These are phyloP conservation scores for Takifugu bimaculatus DNA, from an alignment of 2,113 vertebrate genomes.

Conservation along the genomic window DNA sequence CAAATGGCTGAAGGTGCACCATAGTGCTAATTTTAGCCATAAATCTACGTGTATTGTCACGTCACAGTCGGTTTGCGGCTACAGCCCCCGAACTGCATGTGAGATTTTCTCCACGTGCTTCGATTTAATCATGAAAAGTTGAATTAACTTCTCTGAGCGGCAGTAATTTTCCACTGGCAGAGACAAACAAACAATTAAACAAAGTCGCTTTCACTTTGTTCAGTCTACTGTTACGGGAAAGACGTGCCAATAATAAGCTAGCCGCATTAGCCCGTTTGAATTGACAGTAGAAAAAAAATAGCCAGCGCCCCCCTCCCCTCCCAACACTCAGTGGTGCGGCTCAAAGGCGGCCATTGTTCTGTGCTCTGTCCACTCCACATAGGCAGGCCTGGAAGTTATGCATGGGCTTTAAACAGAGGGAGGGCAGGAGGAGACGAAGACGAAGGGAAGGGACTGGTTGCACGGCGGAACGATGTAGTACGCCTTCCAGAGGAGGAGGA, in stretches of 20 bases:
- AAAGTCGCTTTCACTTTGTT: conserved; percentile 32
- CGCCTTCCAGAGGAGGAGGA: conserved; percentile 36
- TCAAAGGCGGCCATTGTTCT: conserved; percentile 87
- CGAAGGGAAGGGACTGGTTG: too few species aligned
- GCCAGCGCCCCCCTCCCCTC: conserved; percentile 31
- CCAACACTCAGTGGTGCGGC: conserved; percentile 59
- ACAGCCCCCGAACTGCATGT: not conserved
- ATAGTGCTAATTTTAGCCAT: conserved; percentile 13
- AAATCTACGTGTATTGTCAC: conserved; percentile 1
- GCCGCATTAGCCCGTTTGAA: conserved; percentile 44
- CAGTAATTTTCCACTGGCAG: conserved; percentile 12
- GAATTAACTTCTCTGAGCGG: conserved; percentile 4
- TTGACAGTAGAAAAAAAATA: conserved; percentile 55
- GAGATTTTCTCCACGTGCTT: not conserved
- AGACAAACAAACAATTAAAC: conserved; percentile 39
- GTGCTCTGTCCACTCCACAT: conserved; percentile 73
- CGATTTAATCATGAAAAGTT: conserved; percentile 7
- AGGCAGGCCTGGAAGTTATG: conserved; percentile 76
- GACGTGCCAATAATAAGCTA: conserved; percentile 52
- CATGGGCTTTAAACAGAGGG: conserved; percentile 73
- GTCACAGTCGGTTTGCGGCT: not conserved
- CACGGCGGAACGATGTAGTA: conserved; percentile 2
- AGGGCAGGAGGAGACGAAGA: conserved; percentile 42
- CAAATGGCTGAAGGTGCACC: conserved; percentile 4
- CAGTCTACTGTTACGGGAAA: conserved; percentile 13